phyloP scores from a whole-genome alignment of 2,888 invertebrate genomes.

The Apeira syringaria region DNA sequence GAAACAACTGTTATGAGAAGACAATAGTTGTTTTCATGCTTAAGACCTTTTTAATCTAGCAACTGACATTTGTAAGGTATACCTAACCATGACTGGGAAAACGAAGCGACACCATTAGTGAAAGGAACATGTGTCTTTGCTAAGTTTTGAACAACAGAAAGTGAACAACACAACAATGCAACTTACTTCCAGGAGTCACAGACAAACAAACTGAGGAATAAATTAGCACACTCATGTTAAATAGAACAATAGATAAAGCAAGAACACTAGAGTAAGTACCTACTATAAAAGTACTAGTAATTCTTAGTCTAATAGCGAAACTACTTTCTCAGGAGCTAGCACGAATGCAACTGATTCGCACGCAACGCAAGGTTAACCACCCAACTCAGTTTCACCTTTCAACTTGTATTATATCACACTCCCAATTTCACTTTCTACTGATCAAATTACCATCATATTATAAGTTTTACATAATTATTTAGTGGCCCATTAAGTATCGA shows the following conservation, averaged over 20 bases:
- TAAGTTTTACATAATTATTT: slow-evolving; percentile 25
- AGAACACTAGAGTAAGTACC: slow-evolving; percentile 5
- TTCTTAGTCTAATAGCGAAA: slow-evolving; percentile 31
- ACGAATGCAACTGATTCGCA: slow-evolving; percentile 32
- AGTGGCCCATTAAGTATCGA: background rate
- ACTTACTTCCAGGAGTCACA: slow-evolving; percentile 58
- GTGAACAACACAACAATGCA: background rate
- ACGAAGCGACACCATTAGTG: slow-evolving; percentile 10
- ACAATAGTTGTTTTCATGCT: too few relatives aligned
- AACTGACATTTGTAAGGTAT: slow-evolving; percentile 3
- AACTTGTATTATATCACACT: slow-evolving; percentile 67
- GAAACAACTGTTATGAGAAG: too few relatives aligned
- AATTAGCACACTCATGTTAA: slow-evolving; percentile 54
- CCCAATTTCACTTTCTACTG: slow-evolving; percentile 61
- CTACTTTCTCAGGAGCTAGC: slow-evolving; percentile 51
- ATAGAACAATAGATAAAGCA: slow-evolving; percentile 19
- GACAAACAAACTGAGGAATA: slow-evolving; percentile 62
- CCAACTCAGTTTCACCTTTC: slow-evolving; percentile 70
- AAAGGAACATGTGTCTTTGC: background rate
- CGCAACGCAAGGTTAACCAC: slow-evolving; percentile 54
- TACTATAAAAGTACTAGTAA: too few relatives aligned
- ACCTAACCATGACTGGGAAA: slow-evolving; percentile 6
- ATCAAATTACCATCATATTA: slow-evolving; percentile 37
- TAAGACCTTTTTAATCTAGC: too few relatives aligned
- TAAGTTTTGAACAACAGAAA: background rate